phyloP scores from a whole-genome alignment of 2,888 invertebrate genomes.

The Nasonovia ribisnigri region DNA sequence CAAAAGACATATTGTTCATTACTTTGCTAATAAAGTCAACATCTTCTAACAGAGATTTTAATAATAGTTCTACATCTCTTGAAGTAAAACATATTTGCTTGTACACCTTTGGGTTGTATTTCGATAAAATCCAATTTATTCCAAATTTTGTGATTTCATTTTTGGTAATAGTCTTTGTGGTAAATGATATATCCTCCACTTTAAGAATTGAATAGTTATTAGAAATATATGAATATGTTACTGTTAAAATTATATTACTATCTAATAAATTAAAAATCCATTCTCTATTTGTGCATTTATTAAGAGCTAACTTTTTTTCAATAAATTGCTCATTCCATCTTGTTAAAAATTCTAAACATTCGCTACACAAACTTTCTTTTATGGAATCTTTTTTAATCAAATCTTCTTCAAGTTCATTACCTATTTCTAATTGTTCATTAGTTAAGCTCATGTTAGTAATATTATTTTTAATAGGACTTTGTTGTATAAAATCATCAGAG shows the following conservation, averaged over 20 bases:
- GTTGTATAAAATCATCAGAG: neutral
- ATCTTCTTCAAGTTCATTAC: neutral
- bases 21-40: constrained; percentile 35
- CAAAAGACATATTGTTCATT: constrained; percentile 36
- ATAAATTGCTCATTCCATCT: constrained; percentile 41
- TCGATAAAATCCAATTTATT: constrained; percentile 58
- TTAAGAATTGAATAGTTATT: constrained; percentile 40
- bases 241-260: constrained; percentile 14
- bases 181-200: constrained; percentile 54
- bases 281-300: constrained; percentile 49
- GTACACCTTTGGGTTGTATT: constrained; percentile 53
- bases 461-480: constrained; percentile 11
- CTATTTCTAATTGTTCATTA: neutral
- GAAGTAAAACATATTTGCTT: constrained; percentile 55
- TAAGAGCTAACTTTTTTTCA: constrained; percentile 10
- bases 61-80: constrained; percentile 53
- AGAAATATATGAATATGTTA: constrained; percentile 17
- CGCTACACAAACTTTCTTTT: constrained; percentile 13
- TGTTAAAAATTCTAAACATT: constrained; percentile 29
- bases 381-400: neutral
- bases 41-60: constrained; percentile 51
- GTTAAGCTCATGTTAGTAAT: neutral
- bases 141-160: constrained; percentile 48
- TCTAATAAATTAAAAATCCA: constrained; percentile 52
- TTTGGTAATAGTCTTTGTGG: neutral